Base-by-base conservation (phyloP, 1,140 invertebrate species). In the Drosophila tristis region DNA sequence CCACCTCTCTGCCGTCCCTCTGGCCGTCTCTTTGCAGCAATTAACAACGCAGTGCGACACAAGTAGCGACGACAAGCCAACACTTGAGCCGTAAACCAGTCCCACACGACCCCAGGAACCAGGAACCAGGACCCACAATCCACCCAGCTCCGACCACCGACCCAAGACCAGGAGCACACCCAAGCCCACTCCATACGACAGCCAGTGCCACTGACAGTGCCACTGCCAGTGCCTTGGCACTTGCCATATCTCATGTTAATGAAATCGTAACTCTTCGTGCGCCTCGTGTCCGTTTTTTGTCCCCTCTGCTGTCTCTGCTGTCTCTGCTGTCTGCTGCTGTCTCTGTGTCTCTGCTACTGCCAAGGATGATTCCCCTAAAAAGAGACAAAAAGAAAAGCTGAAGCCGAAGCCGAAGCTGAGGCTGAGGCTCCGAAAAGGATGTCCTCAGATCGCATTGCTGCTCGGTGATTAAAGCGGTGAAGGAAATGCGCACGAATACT, bases 211-310 rank as follows among this genome's bases (percentile, higher is more conserved):
- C 2, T 25, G 23, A 0, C 66, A 49, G 43, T 51, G 66, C 2
- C 2, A 25, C 2, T 25, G 23, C 0, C 23, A 25, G 23, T 25
- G 31, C 66, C 47, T 50, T 75, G 71, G 71, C 79, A 87, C 76
- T 87, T 70, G 84, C 84, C 85, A 89, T 89, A 89, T 89, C 85
- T 89, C 85, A 89, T 89, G 80, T 89, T 89, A 89, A 89, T 89
- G 84, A 89, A 89, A 89, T 89, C 84, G 84, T 89, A 89, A 89
- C 84, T 90, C 85, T 89, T 89, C 79, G 73, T 74, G 80, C 64
- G 64, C 76, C 76, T 79, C 75, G 81, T 89, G 82, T 89, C 78
- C 84, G 79, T 89, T 87, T 87, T 86, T 76, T 82, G 68, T 72
- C 39, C 49, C 49, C 51, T 54, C 53, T 20, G 35, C 20, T 62